Evolutionary conservation across 2,888 invertebrate species (phyloP).

Genomic region (Brachycybe producta): DNA sequence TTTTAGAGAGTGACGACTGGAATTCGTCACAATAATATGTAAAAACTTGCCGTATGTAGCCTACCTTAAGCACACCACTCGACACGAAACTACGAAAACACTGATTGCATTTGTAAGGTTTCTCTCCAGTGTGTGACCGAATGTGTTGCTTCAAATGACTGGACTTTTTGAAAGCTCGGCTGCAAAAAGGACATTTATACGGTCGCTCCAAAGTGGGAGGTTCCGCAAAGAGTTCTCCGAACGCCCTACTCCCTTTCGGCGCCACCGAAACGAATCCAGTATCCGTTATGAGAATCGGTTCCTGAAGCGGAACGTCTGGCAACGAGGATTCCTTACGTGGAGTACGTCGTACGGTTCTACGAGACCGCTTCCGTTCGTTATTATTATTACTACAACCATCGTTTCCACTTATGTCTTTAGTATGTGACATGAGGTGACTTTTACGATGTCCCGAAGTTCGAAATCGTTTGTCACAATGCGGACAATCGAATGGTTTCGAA

Average conservation of each 20-base stretch:
- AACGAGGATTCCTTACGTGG: slow-evolving; percentile 25
- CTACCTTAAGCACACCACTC: slow-evolving; percentile 42
- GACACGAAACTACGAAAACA: slow-evolving; percentile 40
- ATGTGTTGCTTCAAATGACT: slow-evolving; percentile 44
- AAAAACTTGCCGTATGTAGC: no score
- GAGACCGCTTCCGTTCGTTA: slow-evolving; percentile 9
- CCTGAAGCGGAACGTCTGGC: slow-evolving; percentile 40
- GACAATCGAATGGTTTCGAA: slow-evolving; percentile 37
- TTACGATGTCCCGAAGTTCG: slow-evolving; percentile 39
- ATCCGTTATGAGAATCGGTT: slow-evolving; percentile 44
- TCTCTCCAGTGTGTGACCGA: slow-evolving; percentile 38
- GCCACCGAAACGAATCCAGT: slow-evolving; percentile 25
- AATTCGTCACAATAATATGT: no score
- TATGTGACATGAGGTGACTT: slow-evolving; percentile 35
- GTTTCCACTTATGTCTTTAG: slow-evolving; percentile 25
- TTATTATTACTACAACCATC: no score
- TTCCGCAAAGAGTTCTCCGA: neutral
- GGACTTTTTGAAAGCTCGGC: slow-evolving; percentile 42
- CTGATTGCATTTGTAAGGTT: slow-evolving; percentile 35
- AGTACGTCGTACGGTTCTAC: slow-evolving; percentile 22
- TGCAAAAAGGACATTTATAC: no score
- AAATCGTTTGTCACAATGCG: slow-evolving; percentile 39
- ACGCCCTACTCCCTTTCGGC: no score
- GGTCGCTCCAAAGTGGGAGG: no score
- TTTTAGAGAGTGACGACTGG: no score